Evolutionary conservation across 2,113 vertebrate species (phyloP), one percentile per base, ranked within the genome.

Genomic region (Clarias macrocephalus): DNA sequence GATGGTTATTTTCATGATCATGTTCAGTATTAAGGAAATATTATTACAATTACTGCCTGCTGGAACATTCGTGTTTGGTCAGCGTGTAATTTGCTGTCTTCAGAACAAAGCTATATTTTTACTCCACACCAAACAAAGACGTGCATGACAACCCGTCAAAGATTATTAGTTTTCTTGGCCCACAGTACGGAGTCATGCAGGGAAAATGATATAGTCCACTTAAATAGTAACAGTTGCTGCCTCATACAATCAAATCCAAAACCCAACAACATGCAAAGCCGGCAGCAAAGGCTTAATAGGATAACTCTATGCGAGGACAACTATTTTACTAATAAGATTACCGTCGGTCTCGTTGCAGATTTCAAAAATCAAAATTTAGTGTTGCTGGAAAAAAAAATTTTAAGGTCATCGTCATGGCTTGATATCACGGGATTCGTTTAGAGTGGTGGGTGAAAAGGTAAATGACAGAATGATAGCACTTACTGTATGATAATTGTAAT

Each of bases 61-160:
- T 68, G 23, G 23, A 56, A 81, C 65, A 37, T 81, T 60, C 52
- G 9, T 48, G 56, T n/a, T 21, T 48, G 28, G 33, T 33, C 54
- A 52, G 25, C 54, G 23, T 80, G n/a, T 42, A 72, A 86, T 82
- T 82, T 86, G 42, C 84, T 68, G 60, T 25, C 56, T 62, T 30
- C 65, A 82, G 30, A 60, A 80, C 54, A 81, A 80, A 86, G 85
- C 48, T 81, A 72, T 62, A 62, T 82, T 81, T 86, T 73, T 48
- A 48, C 63, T 60, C 6, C 3, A 48, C 23, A 8, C 11, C 60
- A 85, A 63, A 80, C 75, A 80, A 62, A 59, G 28, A 86, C 59
- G 30, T 70, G 23, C 57, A 76, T 79, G 42, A 79, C 59, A 63
- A 21, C 60, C 30, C 48, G 66, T 57, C n/a, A 79, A 56, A 52